Percentiles rank a stretch among this genome's conserved stretches.
These are phyloP conservation scores for Drosophila ananassae DNA, from an alignment of 1,140 invertebrate species.

Conservation along the genomic window DNA sequence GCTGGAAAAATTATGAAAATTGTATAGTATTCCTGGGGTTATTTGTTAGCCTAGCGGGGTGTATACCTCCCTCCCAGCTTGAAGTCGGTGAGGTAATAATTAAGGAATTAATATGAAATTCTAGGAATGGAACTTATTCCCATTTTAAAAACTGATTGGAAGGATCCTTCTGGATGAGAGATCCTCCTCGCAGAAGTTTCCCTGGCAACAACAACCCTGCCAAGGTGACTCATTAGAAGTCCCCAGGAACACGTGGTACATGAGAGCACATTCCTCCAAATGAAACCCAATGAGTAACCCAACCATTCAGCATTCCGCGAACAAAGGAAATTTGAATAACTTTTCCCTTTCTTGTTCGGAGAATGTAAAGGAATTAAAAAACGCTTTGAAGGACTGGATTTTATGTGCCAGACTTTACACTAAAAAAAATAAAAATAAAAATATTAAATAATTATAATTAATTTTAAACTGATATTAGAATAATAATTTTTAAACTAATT, in stretches of 20 bases:
- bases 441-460: background rate
- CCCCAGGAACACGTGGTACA: slow-evolving; percentile 30
- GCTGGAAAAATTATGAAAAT: slow-evolving; percentile 68
- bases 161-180: slow-evolving; percentile 29
- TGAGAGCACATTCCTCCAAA: slow-evolving; percentile 36
- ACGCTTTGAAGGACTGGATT: slow-evolving; percentile 56
- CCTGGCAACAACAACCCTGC: slow-evolving; percentile 33
- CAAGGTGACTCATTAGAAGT: slow-evolving; percentile 39
- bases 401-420: slow-evolving; percentile 9
- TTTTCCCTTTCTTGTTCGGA: slow-evolving; percentile 27
- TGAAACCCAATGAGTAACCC: slow-evolving; percentile 35
- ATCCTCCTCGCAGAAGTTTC: slow-evolving; percentile 41
- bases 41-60: slow-evolving; percentile 40
- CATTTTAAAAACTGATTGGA: slow-evolving; percentile 31
- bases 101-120: slow-evolving; percentile 48
- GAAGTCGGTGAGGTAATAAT: slow-evolving; percentile 59
- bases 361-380: slow-evolving; percentile 79
- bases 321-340: slow-evolving; percentile 68
- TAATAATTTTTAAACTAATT: too few relatives aligned
- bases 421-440: background rate
- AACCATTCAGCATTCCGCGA: slow-evolving; percentile 27
- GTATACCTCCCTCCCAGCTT: slow-evolving; percentile 34
- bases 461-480: background rate
- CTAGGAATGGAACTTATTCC: background rate
- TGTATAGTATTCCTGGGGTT: slow-evolving; percentile 51